Evolutionary conservation across 1,140 invertebrate species (phyloP).

Genomic region (Eubasilissa regina): DNA sequence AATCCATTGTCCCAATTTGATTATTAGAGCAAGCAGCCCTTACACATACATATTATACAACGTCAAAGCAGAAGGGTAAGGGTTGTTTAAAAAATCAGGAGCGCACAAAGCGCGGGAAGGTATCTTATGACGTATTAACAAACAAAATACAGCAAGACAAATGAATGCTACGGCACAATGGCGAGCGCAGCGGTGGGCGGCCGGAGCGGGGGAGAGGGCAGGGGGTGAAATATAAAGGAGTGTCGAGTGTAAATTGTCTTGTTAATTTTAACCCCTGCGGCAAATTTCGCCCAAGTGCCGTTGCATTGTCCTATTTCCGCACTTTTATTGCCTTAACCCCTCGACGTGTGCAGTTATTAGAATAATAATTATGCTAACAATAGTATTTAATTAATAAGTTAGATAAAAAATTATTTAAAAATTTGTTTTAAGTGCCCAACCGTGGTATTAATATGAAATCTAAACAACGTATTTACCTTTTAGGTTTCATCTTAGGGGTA

Average conservation of each 20-base stretch:
- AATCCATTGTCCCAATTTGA: neutral
- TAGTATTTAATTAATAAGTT: neutral
- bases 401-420: neutral
- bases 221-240: slow-evolving; percentile 58
- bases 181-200: neutral
- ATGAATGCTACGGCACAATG: slow-evolving; percentile 43
- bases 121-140: slow-evolving; percentile 50
- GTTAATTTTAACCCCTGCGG: slow-evolving; percentile 60
- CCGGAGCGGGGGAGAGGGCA: neutral
- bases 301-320: slow-evolving; percentile 60
- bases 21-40: neutral
- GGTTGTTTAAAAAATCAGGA: slow-evolving; percentile 39
- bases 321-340: slow-evolving; percentile 59
- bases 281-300: slow-evolving; percentile 60
- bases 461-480: no score
- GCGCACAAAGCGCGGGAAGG: slow-evolving; percentile 38
- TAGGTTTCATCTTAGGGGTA: no score
- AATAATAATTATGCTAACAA: neutral
- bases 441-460: no score
- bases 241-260: slow-evolving; percentile 61
- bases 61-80: neutral
- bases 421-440: no score
- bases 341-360: neutral
- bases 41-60: neutral
- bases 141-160: slow-evolving; percentile 50